Conservation (phyloP, 1,140 invertebrate species). For the Hyles euphorbiae region DNA sequence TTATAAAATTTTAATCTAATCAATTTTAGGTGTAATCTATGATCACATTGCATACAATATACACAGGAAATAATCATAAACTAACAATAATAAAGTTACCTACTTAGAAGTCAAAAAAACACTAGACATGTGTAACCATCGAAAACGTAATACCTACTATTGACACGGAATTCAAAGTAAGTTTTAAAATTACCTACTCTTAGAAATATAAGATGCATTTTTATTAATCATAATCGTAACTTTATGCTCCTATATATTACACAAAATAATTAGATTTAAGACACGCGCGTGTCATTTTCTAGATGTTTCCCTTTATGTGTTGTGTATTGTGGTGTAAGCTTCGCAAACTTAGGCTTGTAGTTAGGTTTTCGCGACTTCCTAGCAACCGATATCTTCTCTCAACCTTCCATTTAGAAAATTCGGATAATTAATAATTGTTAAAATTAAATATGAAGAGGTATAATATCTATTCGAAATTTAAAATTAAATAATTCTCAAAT, state of each 20-base stretch:
- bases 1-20: slow-evolving; percentile 25
- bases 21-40: slow-evolving; percentile 24
- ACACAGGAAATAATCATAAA: slow-evolving; percentile 14
- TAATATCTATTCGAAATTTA: slow-evolving; percentile 50
- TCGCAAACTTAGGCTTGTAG: slow-evolving; percentile 65
- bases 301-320: slow-evolving; percentile 63
- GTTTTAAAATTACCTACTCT: slow-evolving; percentile 52
- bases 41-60: slow-evolving; percentile 6
- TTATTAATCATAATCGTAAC: slow-evolving; percentile 65
- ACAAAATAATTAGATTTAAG: slow-evolving; percentile 58
- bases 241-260: slow-evolving; percentile 56
- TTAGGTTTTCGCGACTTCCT: slow-evolving; percentile 71
- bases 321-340: slow-evolving; percentile 66
- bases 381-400: slow-evolving; percentile 66
- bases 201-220: slow-evolving; percentile 65
- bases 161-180: slow-evolving; percentile 44
- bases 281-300: slow-evolving; percentile 59
- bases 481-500: slow-evolving; percentile 12
- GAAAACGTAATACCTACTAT: slow-evolving; percentile 4
- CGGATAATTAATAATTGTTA: slow-evolving; percentile 60
- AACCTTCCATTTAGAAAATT: slow-evolving; percentile 69
- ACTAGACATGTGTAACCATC: slow-evolving; percentile 8
- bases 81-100: slow-evolving; percentile 26
- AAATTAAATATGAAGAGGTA: slow-evolving; percentile 55
- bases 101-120: slow-evolving; percentile 8